Evolutionary conservation across 2,888 invertebrate species (phyloP).

Genomic region (Coelogynopora nodosa): DNA sequence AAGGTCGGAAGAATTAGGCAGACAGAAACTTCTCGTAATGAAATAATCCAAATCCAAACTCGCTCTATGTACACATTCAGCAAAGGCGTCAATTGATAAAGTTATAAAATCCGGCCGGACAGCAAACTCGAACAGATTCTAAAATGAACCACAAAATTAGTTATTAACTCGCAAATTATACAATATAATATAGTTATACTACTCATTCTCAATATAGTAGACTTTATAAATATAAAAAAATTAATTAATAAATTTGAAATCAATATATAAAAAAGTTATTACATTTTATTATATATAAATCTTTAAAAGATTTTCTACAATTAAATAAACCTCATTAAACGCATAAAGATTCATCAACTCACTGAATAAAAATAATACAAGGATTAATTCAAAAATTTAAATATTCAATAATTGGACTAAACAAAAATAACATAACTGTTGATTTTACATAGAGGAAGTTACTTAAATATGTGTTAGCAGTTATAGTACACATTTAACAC

Average conservation of each 20-base stretch:
- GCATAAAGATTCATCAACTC: no score
- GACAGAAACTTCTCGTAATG: not conserved
- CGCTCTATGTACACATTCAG: not conserved
- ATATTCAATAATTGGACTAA: no score
- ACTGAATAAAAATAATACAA: no score
- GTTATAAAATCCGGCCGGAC: not conserved
- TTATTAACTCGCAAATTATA: not conserved
- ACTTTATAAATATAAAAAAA: not conserved
- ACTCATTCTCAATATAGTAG: not conserved
- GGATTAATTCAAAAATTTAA: no score
- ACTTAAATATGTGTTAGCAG: no score
- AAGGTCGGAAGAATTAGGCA: not conserved
- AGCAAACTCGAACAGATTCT: not conserved
- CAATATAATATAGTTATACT: not conserved
- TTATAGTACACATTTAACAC: no score
- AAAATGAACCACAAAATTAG: not conserved
- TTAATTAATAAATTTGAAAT: not conserved
- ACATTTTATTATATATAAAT: not conserved
- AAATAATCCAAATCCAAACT: not conserved
- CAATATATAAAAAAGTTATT: not conserved
- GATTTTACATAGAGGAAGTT: no score
- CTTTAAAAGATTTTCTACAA: no score
- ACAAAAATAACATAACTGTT: no score
- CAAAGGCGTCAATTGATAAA: not conserved
- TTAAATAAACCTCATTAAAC: no score